Base-by-base conservation (phyloP, 2,113 vertebrate genomes). In the Peromyscus maniculatus region DNA sequence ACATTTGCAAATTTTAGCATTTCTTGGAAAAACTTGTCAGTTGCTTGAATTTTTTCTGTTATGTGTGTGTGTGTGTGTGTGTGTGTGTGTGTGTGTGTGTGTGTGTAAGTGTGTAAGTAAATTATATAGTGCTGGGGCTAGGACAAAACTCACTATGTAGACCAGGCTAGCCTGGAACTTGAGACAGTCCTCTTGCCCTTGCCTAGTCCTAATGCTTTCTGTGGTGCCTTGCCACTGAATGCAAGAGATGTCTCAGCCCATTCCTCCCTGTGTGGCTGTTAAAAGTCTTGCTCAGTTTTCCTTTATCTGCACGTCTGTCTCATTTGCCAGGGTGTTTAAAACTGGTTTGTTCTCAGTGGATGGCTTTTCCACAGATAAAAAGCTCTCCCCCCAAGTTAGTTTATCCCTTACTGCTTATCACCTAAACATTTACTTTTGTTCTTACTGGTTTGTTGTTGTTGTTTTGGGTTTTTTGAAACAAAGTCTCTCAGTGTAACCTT, bases 371-470 rank as follows among this genome's bases (percentile, higher is more conserved):
- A 82, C 22, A 91, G 24, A 57, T 26, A 39, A 62, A 36, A 22
- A 62, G 36, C 55, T 26, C n/a, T 82, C 36, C 19, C 33, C 79
- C 21, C 21, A 57, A 22, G 31, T 62, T 64, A 84, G n/a, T 83
- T 59, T 39, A 90, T 57, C 26, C 19, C 19, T 89, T 92, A 7
- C 95, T 94, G 24, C 83, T 96, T 75, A 92, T n/a, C 49, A 95
- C 46, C 92, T 86, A 86, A 82, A 15, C 93, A 88, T 72, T 94
- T 22, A 84, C 86, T 94, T 92, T 92, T 92, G 15, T 94, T 87
- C 39, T 75, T 97, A 57, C 7, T 71, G 17, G 69, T 71, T 69
- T 33, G 31, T 36, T 71, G 69, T 71, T 71, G 64, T 66, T 66
- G 64, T 66, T 66, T 36, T 13, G 0, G 33, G 33, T 17, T 71